A percentile compares a stretch with the other conserved stretches of the same genome.
These are phyloP conservation scores for Drosophila kanapiae DNA, from an alignment of 1,140 invertebrate species.

Conservation along the genomic window DNA sequence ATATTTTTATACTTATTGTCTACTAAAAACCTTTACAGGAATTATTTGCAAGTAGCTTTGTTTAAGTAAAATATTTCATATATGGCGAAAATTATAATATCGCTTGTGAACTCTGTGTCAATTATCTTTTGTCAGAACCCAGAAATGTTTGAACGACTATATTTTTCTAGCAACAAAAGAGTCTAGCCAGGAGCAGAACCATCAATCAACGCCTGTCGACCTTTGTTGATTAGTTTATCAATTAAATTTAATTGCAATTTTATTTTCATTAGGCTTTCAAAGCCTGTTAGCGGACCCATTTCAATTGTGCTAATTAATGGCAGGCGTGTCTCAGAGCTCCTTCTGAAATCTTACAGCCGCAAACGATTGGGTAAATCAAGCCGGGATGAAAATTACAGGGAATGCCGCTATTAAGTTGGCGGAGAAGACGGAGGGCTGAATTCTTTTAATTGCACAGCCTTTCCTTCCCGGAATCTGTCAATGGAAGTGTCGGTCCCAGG, in stretches of 20 bases:
- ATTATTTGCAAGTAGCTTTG: too few species aligned
- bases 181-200: background rate
- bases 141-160: too few species aligned
- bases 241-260: slow-evolving; percentile 71
- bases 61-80: too few species aligned
- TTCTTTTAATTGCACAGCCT: slow-evolving; percentile 58
- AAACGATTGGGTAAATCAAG: slow-evolving; percentile 33
- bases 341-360: slow-evolving; percentile 29
- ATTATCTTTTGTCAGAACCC: background rate
- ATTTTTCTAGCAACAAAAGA: background rate
- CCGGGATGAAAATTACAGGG: slow-evolving; percentile 47
- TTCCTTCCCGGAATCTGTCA: slow-evolving; percentile 58
- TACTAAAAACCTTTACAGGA: too few species aligned
- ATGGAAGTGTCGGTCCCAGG: slow-evolving; percentile 49
- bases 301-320: slow-evolving; percentile 64
- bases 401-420: slow-evolving; percentile 44
- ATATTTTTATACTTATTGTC: too few species aligned
- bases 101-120: background rate
- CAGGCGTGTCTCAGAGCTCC: slow-evolving; percentile 34
- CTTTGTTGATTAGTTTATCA: slow-evolving; percentile 66
- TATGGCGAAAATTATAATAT: background rate
- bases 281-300: slow-evolving; percentile 17
- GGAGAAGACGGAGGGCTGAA: slow-evolving; percentile 8
- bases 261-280: slow-evolving; percentile 65
- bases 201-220: slow-evolving; percentile 62